Evolutionary conservation across 2,113 vertebrate species (phyloP).

Genomic region (Ceratotherium simum): DNA sequence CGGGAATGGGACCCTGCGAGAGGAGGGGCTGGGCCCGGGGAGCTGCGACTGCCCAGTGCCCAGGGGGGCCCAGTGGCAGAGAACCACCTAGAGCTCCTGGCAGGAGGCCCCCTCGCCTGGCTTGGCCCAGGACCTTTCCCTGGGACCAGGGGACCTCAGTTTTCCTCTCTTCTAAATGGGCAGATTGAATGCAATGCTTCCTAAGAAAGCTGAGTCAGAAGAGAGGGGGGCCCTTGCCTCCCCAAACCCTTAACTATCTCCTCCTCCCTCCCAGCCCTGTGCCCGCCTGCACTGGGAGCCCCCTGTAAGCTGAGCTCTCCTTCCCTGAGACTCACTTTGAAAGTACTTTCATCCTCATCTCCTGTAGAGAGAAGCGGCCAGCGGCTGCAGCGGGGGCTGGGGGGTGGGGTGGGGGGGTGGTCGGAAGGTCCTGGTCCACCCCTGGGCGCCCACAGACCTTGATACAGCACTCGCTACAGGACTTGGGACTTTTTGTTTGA

Average conservation of each 20-base stretch:
- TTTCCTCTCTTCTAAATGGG: not conserved
- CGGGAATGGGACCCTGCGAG: slow-evolving; percentile 88
- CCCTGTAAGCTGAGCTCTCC: not conserved
- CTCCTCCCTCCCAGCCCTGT: not conserved
- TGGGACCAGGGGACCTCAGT: not conserved
- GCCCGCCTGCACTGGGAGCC: too few species aligned
- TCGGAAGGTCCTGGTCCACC: not conserved
- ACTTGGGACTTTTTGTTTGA: not conserved
- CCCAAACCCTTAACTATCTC: too few species aligned
- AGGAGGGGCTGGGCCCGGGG: not conserved
- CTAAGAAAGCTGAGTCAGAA: not conserved
- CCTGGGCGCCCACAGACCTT: not conserved
- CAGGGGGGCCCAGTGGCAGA: not conserved
- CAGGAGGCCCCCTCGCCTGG: not conserved
- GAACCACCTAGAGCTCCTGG: not conserved
- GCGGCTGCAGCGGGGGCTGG: rapidly evolving
- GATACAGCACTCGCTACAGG: not conserved
- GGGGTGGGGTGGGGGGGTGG: not conserved
- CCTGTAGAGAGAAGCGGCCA: not conserved
- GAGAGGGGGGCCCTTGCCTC: not conserved
- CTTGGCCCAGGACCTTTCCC: not conserved
- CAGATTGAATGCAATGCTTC: too few species aligned
- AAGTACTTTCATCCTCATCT: rapidly evolving
- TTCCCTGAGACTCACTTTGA: not conserved
- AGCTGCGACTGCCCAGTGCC: not conserved